Base-by-base conservation (phyloP, 2,888 invertebrate genomes). In the Drosophila diplacantha region DNA sequence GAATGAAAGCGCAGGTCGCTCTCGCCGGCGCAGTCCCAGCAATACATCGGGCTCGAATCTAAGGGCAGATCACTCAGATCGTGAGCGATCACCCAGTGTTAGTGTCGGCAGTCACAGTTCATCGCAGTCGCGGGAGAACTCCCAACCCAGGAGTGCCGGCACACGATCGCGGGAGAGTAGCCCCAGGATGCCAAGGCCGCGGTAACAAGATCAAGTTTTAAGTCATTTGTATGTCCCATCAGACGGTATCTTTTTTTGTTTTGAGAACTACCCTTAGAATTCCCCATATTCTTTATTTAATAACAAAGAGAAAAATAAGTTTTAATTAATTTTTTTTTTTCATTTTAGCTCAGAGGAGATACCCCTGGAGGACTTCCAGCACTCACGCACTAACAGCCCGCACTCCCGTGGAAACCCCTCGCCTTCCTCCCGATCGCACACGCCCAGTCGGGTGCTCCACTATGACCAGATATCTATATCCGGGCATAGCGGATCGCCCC, bases 291-390 rank as follows among this genome's bases (percentile, higher is more conserved):
- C 2, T 14, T 14, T 46, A 44, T 14, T 20, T 0, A 5, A 2
- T 20, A 29, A 5, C 8, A 14, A 20, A 3, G 4, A 20, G 5
- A 11, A 5, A 51, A 14, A 18, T n/a, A n/a, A 8, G 5, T 34
- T 34, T 34, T 29, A 11, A 29, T 5, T 44, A 12, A 31, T 22
- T 16, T 26, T 14, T 16, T 26, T 14, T 39, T 46, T 46, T 2
- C 12, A 32, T 56, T 71, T 6, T 43, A 88, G 88, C 22, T 94
- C 93, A 24, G 93, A 95, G 83, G 95, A 95, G 77, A 95, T 95
- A 44, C 95, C 95, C 0, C 86, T 95, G 39, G 95, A 95, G 81
- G 92, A 95, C 69, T 94, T 95, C 81, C 92, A 92, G 69, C 90
- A 91, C 65, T 90, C 90, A 5, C 89, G 91, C 0, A 89, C 89